Percentiles rank a stretch among this genome's conserved stretches.
Conservation (phyloP, 2,113 vertebrate species). For the Myotis yumanensis region DNA sequence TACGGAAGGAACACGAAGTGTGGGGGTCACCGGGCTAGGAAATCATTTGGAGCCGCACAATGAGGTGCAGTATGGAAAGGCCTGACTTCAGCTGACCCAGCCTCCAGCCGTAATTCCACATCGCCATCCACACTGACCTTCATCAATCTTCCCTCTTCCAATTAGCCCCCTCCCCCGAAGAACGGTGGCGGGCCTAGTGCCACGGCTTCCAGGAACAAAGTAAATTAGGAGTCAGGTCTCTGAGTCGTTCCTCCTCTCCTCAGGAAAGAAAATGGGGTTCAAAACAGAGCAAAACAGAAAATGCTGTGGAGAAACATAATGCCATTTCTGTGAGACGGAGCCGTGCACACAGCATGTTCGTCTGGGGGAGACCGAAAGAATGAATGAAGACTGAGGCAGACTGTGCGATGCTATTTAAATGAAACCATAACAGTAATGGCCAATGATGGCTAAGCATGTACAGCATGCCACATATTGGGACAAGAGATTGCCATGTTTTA, state of each 20-base stretch:
- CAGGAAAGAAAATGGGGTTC: conserved; percentile 47
- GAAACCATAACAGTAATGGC: background rate
- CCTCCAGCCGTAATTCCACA: conserved; percentile 59
- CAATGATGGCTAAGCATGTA: background rate
- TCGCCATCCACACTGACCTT: conserved; percentile 18
- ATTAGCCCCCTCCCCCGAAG: conserved; percentile 64
- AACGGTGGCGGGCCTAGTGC: conserved; percentile 45
- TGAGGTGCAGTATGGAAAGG: conserved; percentile 40
- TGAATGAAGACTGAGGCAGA: background rate
- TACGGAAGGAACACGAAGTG: conserved; percentile 54
- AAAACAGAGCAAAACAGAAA: conserved; percentile 56
- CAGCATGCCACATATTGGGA: background rate
- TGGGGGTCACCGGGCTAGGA: conserved; percentile 45
- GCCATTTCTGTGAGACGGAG: background rate
- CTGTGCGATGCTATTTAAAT: background rate
- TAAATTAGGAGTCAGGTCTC: conserved; percentile 70
- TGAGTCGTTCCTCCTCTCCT: conserved; percentile 22
- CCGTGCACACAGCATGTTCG: background rate
- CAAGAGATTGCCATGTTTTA: background rate
- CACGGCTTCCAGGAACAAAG: conserved; percentile 18
- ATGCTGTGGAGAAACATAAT: background rate
- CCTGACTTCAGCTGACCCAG: conserved; percentile 65
- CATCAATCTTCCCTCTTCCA: conserved; percentile 77
- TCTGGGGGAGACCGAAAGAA: background rate
- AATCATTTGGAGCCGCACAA: conserved; percentile 64